These are phyloP conservation scores for Apogon hyalosoma DNA, from an alignment of 2,797 vertebrate genomes.

Conservation along the genomic window DNA sequence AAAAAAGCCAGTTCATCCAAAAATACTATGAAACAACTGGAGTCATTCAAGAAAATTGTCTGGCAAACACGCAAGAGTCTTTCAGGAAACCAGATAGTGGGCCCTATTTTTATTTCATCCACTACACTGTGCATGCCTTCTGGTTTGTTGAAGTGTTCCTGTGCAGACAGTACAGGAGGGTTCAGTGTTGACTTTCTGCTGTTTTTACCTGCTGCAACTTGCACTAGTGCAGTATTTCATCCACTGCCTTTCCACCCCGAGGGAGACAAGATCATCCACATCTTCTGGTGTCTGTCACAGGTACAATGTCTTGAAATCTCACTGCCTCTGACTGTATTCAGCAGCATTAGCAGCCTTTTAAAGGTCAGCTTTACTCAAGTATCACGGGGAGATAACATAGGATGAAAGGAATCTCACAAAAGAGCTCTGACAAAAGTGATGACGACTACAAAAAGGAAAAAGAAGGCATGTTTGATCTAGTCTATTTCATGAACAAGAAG, in stretches of 20 bases:
- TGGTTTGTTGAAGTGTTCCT: neutral
- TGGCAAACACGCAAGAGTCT: neutral
- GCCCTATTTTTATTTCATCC: neutral
- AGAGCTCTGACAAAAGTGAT: neutral
- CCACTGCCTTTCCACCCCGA: constrained; percentile 12
- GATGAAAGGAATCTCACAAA: neutral
- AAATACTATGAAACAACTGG: constrained; percentile 25
- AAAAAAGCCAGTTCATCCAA: constrained; percentile 10
- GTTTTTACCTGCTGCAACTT: constrained; percentile 31
- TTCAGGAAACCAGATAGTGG: neutral
- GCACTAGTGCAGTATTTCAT: constrained; percentile 9
- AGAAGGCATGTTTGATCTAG: neutral
- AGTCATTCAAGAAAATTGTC: neutral
- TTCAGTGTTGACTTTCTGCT: constrained; percentile 1
- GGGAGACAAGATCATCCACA: constrained; percentile 27
- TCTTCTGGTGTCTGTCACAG: constrained; percentile 10
- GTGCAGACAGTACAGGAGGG: neutral
- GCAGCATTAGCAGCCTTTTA: constrained; percentile 15
- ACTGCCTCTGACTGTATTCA: neutral
- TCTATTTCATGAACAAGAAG: constrained; percentile 9
- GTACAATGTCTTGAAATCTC: constrained; percentile 19
- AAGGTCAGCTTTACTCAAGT: constrained; percentile 13
- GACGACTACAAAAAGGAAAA: neutral
- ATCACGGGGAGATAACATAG: neutral
- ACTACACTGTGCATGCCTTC: neutral